Evolutionary conservation across 2,888 invertebrate species (phyloP).

Genomic region (Agrypnus murinus): DNA sequence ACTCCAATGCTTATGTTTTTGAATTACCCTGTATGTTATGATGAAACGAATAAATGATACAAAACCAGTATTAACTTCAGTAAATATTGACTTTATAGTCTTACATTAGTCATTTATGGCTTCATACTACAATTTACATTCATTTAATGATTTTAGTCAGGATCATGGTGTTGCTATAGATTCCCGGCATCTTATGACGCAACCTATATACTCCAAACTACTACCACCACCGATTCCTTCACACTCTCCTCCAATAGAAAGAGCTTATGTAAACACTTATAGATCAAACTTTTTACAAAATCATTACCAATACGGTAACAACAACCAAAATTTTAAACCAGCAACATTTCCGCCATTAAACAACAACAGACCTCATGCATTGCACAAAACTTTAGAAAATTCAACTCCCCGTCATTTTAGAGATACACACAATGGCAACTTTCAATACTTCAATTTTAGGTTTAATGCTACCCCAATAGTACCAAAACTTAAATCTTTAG

Average conservation of each 20-base stretch:
- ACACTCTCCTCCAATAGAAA: background rate
- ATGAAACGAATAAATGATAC: background rate
- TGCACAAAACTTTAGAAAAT: background rate
- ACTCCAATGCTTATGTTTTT: no score
- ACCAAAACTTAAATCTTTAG: background rate
- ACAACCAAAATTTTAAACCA: background rate
- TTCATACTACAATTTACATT: no score
- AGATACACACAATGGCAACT: background rate
- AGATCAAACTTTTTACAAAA: background rate
- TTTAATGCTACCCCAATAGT: background rate
- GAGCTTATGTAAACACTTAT: background rate
- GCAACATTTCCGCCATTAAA: background rate
- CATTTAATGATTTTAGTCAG: constrained; percentile 17
- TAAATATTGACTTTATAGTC: background rate
- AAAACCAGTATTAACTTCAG: background rate
- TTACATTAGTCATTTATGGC: background rate
- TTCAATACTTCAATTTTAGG: constrained; percentile 11
- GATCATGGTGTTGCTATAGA: constrained; percentile 3
- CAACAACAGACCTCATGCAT: background rate
- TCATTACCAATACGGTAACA: background rate
- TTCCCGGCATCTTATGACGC: constrained; percentile 16
- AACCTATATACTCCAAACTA: background rate
- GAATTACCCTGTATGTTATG: no score
- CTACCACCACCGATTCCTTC: background rate
- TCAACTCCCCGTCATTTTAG: background rate